These are phyloP conservation scores for Neuroterus valhalla DNA, from an alignment of 1,140 invertebrate genomes.

Conservation along the genomic window DNA sequence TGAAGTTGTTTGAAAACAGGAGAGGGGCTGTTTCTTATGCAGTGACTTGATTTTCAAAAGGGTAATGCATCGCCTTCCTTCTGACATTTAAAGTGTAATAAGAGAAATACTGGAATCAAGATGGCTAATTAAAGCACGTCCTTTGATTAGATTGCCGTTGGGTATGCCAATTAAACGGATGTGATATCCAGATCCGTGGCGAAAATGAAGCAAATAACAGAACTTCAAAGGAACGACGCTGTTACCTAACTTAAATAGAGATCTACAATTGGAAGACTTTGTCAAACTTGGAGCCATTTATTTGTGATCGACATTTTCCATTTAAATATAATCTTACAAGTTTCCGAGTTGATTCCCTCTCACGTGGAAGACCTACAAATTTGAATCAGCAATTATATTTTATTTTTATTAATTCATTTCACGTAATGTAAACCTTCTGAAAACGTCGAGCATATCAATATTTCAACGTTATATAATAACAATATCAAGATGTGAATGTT, in stretches of 20 bases:
- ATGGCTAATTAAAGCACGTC: slow-evolving; percentile 27
- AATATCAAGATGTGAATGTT: too few relatives aligned
- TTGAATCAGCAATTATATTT: too few relatives aligned
- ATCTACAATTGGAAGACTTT: slow-evolving; percentile 1
- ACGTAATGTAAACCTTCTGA: too few relatives aligned
- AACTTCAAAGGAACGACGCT: slow-evolving; percentile 17
- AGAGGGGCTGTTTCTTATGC: not conserved
- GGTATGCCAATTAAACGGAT: slow-evolving; percentile 27
- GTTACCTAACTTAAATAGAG: slow-evolving; percentile 17
- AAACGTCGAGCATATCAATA: too few relatives aligned
- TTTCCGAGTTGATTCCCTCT: too few relatives aligned
- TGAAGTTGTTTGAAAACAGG: not conserved
- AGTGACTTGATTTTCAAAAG: slow-evolving; percentile 19
- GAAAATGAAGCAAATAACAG: slow-evolving; percentile 20
- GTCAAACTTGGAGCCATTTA: not conserved
- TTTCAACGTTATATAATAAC: too few relatives aligned
- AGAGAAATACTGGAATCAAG: slow-evolving; percentile 5
- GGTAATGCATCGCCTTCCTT: not conserved
- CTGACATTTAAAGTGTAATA: not conserved
- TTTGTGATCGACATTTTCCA: not conserved
- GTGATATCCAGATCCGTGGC: slow-evolving; percentile 11
- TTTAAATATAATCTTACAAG: not conserved
- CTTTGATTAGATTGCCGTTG: slow-evolving; percentile 27
- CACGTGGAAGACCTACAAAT: too few relatives aligned
- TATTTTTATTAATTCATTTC: too few relatives aligned